Percentiles rank a stretch among this genome's conserved stretches.
Evolutionary conservation across 2,888 invertebrate species (phyloP).

Genomic region (Heliconius ethilla): DNA sequence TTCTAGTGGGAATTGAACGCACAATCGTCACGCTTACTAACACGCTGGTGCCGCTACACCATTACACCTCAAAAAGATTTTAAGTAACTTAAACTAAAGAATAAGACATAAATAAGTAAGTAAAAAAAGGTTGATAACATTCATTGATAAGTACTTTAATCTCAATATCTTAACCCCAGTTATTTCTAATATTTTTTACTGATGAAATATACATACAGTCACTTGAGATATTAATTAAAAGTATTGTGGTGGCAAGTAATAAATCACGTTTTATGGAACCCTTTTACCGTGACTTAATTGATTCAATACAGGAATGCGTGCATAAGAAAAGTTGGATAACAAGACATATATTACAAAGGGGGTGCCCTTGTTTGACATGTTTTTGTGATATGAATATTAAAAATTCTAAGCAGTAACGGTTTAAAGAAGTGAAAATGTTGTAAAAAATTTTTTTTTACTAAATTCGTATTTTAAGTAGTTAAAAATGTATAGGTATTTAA

Average conservation of each 20-base stretch:
- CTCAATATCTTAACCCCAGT: too few species aligned
- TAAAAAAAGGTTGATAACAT: not conserved
- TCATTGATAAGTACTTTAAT: not conserved
- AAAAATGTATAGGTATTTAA: not conserved
- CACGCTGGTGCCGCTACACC: not conserved
- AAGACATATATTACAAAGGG: conserved; percentile 54
- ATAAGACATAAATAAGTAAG: not conserved
- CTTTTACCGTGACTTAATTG: conserved; percentile 69
- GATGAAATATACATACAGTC: conserved; percentile 28
- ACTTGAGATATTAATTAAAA: conserved; percentile 74
- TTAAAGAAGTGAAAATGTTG: not conserved
- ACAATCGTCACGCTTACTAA: not conserved
- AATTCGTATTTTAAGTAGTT: not conserved
- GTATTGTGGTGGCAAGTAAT: conserved; percentile 65
- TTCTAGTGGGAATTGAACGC: not conserved
- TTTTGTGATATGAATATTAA: conserved; percentile 39
- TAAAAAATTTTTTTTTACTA: not conserved
- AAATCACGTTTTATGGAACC: conserved; percentile 75
- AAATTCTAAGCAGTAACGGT: conserved; percentile 31
- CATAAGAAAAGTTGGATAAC: conserved; percentile 69
- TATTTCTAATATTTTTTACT: too few species aligned
- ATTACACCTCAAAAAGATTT: not conserved
- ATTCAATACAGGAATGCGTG: conserved; percentile 65
- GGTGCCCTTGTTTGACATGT: conserved; percentile 38
- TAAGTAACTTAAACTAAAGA: not conserved